phyloP scores from a whole-genome alignment of 2,797 vertebrate genomes.

The Phoebastria nigripes region DNA sequence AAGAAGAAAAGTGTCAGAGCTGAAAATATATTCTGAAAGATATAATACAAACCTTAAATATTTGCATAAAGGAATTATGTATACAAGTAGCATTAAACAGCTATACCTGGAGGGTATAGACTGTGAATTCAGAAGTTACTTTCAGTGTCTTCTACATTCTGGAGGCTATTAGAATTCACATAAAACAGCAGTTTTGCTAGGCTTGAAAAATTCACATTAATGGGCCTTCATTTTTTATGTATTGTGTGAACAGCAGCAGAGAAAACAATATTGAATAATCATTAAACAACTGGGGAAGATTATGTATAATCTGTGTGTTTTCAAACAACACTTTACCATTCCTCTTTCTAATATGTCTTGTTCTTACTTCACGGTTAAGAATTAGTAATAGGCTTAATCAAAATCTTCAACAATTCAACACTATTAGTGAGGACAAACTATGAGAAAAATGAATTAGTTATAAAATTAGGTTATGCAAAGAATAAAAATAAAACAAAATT shows the following conservation, averaged over 20 bases:
- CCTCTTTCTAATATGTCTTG: background rate
- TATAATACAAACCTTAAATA: background rate
- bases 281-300: background rate
- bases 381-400: background rate
- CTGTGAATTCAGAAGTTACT: background rate
- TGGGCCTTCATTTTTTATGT: background rate
- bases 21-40: background rate
- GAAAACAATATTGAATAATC: background rate
- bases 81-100: background rate
- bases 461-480: background rate
- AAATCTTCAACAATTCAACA: background rate
- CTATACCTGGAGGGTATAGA: background rate
- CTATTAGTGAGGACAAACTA: background rate
- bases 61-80: constrained; percentile 1
- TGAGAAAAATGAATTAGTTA: background rate
- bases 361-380: background rate
- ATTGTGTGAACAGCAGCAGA: background rate
- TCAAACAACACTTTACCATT: background rate
- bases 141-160: background rate
- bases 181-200: background rate
- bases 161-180: background rate
- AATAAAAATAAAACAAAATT: background rate
- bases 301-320: background rate
- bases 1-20: background rate
- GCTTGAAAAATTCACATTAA: background rate